Conservation (phyloP, 2,113 vertebrate species). For the Oceanodroma tethys region DNA sequence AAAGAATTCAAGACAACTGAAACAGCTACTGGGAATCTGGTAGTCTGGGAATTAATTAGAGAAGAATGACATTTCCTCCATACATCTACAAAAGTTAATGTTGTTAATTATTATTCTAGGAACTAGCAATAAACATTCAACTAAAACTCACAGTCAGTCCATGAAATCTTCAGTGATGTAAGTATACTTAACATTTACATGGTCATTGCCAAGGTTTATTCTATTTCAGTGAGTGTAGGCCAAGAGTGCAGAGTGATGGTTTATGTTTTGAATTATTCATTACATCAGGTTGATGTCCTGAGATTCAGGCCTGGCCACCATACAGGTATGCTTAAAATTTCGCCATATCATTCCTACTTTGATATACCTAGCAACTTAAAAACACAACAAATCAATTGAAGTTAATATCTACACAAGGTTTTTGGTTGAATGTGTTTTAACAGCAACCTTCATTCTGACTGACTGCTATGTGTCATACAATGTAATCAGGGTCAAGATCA, state of each 20-base stretch:
- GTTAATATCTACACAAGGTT: not conserved
- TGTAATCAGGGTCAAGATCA: not conserved
- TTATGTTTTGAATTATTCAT: not conserved
- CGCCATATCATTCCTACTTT: not conserved
- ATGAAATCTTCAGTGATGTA: not conserved
- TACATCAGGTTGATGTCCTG: not conserved
- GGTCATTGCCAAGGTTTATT: not conserved
- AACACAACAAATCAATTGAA: not conserved
- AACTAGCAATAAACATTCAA: not conserved
- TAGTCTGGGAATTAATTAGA: not conserved
- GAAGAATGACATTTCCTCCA: not conserved
- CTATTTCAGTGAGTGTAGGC: not conserved
- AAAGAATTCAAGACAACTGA: not conserved
- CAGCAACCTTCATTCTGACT: not conserved
- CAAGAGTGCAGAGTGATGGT: not conserved
- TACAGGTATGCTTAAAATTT: not conserved
- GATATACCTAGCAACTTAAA: not conserved
- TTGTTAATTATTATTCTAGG: not conserved
- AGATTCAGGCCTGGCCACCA: not conserved
- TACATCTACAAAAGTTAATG: not conserved
- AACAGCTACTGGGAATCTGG: not conserved
- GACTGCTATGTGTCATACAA: not conserved
- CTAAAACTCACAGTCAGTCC: not conserved
- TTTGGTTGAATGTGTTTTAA: not conserved
- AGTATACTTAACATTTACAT: fast-evolving